Evolutionary conservation across 2,113 vertebrate species (phyloP).

Genomic region (Anarrhichthys ocellatus): DNA sequence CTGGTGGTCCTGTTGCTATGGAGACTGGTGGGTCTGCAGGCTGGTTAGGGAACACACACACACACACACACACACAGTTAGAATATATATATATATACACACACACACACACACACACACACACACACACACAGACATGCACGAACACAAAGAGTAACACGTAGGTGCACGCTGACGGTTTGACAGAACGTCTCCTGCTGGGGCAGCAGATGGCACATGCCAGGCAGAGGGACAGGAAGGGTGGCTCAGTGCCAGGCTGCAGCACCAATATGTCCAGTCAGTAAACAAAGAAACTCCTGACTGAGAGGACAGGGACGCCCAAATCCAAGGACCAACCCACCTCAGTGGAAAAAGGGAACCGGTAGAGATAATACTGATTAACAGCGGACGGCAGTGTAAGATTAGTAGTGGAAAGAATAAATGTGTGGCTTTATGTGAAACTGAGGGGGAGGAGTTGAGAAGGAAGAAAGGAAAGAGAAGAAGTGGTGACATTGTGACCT

Average conservation of each 20-base stretch:
- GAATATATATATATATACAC: conserved; percentile 34
- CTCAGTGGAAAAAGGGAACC: neutral
- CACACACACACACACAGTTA: conserved; percentile 50
- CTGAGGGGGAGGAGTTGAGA: neutral
- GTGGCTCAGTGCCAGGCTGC: conserved; percentile 69
- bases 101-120: conserved; percentile 26
- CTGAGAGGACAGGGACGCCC: conserved; percentile 1
- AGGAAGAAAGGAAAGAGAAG: neutral
- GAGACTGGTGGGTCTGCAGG: conserved; percentile 95
- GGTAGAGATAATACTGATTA: neutral
- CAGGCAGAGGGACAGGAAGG: conserved; percentile 64
- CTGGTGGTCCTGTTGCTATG: conserved; percentile 96
- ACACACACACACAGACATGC: conserved; percentile 28
- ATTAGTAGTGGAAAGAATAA: conserved; percentile 6
- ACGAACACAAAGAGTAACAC: conserved; percentile 39
- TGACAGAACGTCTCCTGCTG: conserved; percentile 62
- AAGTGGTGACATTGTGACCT: conserved; percentile 15
- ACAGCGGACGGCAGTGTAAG: neutral
- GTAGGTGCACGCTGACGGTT: conserved; percentile 25
- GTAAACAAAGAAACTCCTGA: conserved; percentile 49
- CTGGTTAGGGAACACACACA: conserved; percentile 80
- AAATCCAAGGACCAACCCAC: neutral
- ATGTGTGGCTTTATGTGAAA: neutral
- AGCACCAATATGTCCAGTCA: conserved; percentile 65
- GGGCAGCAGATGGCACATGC: conserved; percentile 76